Evolutionary conservation across 2,888 invertebrate species (phyloP).

Genomic region (Gnatocerus cornutus): DNA sequence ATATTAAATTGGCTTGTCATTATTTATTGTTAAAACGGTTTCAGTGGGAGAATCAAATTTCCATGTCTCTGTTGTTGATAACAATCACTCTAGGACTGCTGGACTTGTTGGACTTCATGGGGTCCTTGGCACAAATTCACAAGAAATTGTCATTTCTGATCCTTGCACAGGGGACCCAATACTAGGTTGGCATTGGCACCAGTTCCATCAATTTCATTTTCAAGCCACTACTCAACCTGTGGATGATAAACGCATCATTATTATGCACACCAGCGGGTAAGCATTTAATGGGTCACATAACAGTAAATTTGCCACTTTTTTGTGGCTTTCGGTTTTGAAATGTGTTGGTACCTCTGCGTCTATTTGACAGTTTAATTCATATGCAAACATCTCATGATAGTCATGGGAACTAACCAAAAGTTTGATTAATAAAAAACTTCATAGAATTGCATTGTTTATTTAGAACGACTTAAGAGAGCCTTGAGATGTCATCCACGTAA

Average conservation of each 20-base stretch:
- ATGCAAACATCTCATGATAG: too few relatives aligned
- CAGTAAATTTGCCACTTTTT: too few relatives aligned
- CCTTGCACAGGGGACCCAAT: slow-evolving; percentile 72
- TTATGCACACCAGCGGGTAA: slow-evolving; percentile 78
- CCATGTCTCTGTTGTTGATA: slow-evolving; percentile 77
- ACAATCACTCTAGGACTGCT: slow-evolving; percentile 77
- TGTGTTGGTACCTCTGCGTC: too few relatives aligned
- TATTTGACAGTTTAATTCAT: too few relatives aligned
- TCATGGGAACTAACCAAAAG: too few relatives aligned
- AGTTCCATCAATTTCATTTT: slow-evolving; percentile 75
- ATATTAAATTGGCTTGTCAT: slow-evolving; percentile 2
- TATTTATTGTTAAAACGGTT: slow-evolving; percentile 14
- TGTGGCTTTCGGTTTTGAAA: too few relatives aligned
- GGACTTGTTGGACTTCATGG: slow-evolving; percentile 77
- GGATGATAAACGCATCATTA: slow-evolving; percentile 76
- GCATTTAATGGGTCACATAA: slow-evolving; percentile 3
- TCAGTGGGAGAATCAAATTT: slow-evolving; percentile 73
- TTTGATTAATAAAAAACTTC: too few relatives aligned
- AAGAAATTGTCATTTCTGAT: slow-evolving; percentile 75
- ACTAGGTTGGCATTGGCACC: slow-evolving; percentile 76
- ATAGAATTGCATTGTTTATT: too few relatives aligned
- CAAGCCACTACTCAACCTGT: slow-evolving; percentile 71
- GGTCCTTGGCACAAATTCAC: slow-evolving; percentile 73
- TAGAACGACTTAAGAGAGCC: too few relatives aligned
- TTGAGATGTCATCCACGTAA: too few relatives aligned